These are phyloP conservation scores for Athrips mouffetella DNA, from an alignment of 2,888 invertebrate genomes.

Conservation along the genomic window DNA sequence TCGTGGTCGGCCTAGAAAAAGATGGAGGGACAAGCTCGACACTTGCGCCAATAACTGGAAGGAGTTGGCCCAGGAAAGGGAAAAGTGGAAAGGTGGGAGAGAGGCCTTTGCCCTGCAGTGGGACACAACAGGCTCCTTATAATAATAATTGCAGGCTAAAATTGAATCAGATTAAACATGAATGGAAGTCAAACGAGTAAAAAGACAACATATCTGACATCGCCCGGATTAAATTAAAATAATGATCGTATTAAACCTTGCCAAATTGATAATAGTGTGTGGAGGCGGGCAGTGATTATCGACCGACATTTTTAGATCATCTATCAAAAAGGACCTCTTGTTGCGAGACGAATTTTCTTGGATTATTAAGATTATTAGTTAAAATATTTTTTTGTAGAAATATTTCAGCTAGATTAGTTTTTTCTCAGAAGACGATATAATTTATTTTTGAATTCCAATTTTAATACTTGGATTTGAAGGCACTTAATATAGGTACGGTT, in stretches of 20 bases:
- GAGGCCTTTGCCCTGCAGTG: no score
- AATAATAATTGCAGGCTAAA: no score
- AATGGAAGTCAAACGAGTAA: slow-evolving; percentile 14
- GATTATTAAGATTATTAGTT: slow-evolving; percentile 22
- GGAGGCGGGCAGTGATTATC: slow-evolving; percentile 46
- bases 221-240: slow-evolving; percentile 37
- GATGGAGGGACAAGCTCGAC: no score
- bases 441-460: no score
- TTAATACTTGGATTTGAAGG: no score
- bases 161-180: slow-evolving; percentile 11
- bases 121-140: no score
- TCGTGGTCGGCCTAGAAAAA: no score
- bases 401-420: neutral
- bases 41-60: no score
- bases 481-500: no score
- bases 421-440: no score
- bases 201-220: slow-evolving; percentile 15
- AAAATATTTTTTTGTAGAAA: slow-evolving; percentile 2
- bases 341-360: slow-evolving; percentile 57
- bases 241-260: slow-evolving; percentile 61
- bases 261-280: slow-evolving; percentile 72
- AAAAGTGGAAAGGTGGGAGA: no score
- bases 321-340: slow-evolving; percentile 57
- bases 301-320: slow-evolving; percentile 60
- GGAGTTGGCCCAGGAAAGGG: no score